Conservation (phyloP, 2,888 invertebrate genomes). For the Drosophila atroscutellata region DNA sequence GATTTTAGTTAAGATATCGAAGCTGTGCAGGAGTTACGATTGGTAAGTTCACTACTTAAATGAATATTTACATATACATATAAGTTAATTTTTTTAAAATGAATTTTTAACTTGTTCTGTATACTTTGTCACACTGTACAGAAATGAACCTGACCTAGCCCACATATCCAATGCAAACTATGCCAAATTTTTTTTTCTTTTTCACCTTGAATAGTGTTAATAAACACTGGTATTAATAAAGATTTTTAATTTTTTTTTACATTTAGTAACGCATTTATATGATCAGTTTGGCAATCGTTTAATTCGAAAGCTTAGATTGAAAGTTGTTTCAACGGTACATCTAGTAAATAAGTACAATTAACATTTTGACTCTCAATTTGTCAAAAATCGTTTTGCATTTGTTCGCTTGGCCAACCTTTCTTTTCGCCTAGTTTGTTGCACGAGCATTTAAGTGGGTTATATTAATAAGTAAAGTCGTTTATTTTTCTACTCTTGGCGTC, state of each 20-base stretch:
- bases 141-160: conserved; percentile 32
- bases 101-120: neutral
- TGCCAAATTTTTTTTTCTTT: neutral
- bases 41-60: conserved; percentile 18
- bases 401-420: conserved; percentile 40
- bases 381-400: conserved; percentile 37
- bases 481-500: conserved; percentile 31
- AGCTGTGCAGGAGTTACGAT: conserved; percentile 12
- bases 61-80: neutral
- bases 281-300: neutral
- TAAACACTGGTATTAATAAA: neutral
- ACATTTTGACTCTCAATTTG: conserved; percentile 12
- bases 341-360: conserved; percentile 21
- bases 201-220: neutral
- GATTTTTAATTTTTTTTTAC: neutral
- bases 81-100: neutral
- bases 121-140: neutral
- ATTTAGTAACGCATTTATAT: neutral
- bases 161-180: conserved; percentile 2
- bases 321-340: conserved; percentile 11
- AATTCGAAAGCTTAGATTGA: conserved; percentile 21
- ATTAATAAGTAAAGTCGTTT: conserved; percentile 61
- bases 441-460: conserved; percentile 62
- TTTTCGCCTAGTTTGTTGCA: conserved; percentile 24
- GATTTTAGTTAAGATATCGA: conserved; percentile 7